Percentiles rank a stretch among this genome's conserved stretches.
Conservation (phyloP, 2,888 invertebrate genomes). For the Meta bourneti region DNA sequence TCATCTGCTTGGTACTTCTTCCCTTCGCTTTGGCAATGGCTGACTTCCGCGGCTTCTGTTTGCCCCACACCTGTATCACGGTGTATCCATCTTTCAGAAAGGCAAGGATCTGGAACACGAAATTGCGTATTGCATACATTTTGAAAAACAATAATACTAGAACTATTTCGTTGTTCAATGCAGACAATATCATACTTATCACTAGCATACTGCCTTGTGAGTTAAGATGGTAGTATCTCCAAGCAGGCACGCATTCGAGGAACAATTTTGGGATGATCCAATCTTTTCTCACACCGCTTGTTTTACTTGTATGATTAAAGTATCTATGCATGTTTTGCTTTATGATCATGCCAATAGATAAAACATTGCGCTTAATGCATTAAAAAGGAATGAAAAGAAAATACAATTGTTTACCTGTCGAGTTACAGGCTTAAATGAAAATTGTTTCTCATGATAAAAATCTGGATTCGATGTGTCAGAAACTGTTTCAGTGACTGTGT, state of each 20-base stretch:
- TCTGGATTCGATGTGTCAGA: constrained; percentile 82
- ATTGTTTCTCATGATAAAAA: constrained; percentile 82
- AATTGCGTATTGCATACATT: not conserved
- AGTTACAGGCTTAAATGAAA: constrained; percentile 81
- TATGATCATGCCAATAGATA: no score
- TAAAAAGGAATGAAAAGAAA: not conserved
- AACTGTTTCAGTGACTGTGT: constrained; percentile 80
- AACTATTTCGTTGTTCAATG: no score
- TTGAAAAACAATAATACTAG: no score
- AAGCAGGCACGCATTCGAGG: no score
- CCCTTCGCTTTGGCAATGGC: constrained; percentile 78
- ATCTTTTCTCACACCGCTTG: no score
- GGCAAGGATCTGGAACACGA: constrained; percentile 81
- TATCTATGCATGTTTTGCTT: no score
- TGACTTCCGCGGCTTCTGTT: constrained; percentile 81
- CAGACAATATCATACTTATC: no score
- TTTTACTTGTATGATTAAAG: no score
- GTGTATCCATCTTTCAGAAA: constrained; percentile 82
- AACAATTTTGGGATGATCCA: no score
- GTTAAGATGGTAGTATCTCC: no score
- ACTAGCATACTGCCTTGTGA: no score
- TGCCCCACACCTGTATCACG: constrained; percentile 83
- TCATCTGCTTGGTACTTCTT: constrained; percentile 79
- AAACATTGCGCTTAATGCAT: no score
- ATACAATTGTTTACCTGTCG: constrained; percentile 55